phyloP scores from a whole-genome alignment of 2,113 vertebrate species.

The Mungos mungo region DNA sequence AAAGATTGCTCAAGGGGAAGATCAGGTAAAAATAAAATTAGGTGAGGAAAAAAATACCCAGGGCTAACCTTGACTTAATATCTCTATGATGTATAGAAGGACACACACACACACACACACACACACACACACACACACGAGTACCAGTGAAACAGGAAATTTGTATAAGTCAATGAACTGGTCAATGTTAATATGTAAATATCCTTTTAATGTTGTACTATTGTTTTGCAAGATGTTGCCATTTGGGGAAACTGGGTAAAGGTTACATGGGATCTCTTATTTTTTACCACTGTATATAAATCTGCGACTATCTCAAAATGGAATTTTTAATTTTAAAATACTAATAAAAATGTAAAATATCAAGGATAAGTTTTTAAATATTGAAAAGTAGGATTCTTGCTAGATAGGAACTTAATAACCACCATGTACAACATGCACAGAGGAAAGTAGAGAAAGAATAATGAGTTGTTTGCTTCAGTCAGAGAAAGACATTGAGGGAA shows the following conservation, averaged over 20 bases:
- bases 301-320: neutral
- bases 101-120: neutral
- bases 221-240: neutral
- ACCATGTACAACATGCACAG: neutral
- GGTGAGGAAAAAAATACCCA: neutral
- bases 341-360: neutral
- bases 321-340: neutral
- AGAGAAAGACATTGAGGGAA: neutral
- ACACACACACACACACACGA: neutral
- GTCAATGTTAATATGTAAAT: neutral
- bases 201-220: neutral
- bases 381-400: neutral
- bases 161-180: neutral
- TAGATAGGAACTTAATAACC: neutral
- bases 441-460: neutral
- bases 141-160: neutral
- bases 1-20: conserved; percentile 8
- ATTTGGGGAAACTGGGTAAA: neutral
- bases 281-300: neutral
- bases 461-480: neutral
- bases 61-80: neutral
- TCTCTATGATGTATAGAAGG: neutral
- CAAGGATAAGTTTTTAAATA: neutral
- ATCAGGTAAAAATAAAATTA: conserved; percentile 33
- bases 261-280: neutral